Conservation (phyloP, 2,888 invertebrate species). For the Torymus tubicola region DNA sequence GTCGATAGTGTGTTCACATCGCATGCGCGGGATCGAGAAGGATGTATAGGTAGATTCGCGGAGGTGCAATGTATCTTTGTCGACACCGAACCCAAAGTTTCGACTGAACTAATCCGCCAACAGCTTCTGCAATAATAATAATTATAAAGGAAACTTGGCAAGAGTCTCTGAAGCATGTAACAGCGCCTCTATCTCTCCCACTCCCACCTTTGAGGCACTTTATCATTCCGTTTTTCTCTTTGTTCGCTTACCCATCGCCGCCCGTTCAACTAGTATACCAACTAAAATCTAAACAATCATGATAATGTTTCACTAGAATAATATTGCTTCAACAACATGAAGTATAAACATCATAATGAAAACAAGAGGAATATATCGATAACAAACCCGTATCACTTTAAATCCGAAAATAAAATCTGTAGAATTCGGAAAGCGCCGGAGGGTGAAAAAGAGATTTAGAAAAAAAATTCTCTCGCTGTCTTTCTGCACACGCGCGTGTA, state of each 20-base stretch:
- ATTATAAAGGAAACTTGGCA: conserved; percentile 48
- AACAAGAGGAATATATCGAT: too few species aligned
- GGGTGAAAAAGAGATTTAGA: too few species aligned
- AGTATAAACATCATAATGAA: too few species aligned
- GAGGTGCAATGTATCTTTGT: conserved; percentile 41
- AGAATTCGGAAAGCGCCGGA: too few species aligned
- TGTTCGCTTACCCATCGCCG: not conserved
- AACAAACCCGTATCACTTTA: too few species aligned
- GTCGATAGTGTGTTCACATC: conserved; percentile 34
- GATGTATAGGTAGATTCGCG: not conserved
- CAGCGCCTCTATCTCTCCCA: not conserved
- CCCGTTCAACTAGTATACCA: too few species aligned
- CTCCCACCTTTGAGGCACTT: not conserved
- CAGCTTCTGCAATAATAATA: conserved; percentile 50
- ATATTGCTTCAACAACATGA: too few species aligned
- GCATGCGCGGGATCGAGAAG: not conserved
- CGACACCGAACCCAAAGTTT: conserved; percentile 39
- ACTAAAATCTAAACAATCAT: too few species aligned
- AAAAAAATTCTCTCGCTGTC: not conserved
- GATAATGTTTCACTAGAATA: too few species aligned
- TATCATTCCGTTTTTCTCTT: conserved; percentile 10
- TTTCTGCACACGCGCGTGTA: not conserved
- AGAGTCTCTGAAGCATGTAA: conserved; percentile 40
- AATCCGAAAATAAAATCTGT: too few species aligned
- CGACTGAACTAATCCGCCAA: conserved; percentile 52